phyloP scores from a whole-genome alignment of 37 sponge, comb jelly and placozoan genomes.

The Chondrosia reniformis region DNA sequence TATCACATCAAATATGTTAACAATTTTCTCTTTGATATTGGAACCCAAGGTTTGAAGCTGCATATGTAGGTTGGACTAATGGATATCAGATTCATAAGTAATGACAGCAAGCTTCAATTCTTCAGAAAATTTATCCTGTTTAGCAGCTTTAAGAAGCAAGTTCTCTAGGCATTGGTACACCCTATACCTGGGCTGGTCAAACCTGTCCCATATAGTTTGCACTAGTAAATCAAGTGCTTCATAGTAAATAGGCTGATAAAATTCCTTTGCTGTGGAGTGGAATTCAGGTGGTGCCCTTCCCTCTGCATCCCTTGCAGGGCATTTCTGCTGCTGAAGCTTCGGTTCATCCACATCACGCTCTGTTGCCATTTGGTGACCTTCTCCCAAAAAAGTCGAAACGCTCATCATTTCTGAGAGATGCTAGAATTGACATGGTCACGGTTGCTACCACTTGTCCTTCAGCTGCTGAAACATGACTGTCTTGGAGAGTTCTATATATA shows the following conservation, averaged over 20 bases:
- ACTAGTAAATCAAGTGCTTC: slow-evolving; percentile 12
- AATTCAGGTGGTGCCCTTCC: background rate
- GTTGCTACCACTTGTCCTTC: slow-evolving; percentile 22
- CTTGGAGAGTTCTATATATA: slow-evolving; percentile 16
- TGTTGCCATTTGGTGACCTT: background rate
- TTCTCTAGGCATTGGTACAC: slow-evolving; percentile 11
- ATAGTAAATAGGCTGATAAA: slow-evolving; percentile 8
- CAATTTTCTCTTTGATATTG: slow-evolving; percentile 2
- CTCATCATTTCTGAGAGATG: slow-evolving; percentile 22
- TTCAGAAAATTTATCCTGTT: slow-evolving; percentile 5
- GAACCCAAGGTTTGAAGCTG: background rate
- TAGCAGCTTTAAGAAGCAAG: slow-evolving; percentile 17
- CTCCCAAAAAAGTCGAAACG: background rate
- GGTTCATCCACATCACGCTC: slow-evolving; percentile 21
- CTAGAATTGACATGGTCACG: slow-evolving; percentile 10
- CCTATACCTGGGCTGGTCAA: slow-evolving; percentile 16
- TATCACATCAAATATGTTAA: background rate
- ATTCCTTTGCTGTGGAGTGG: background rate
- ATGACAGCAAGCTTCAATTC: slow-evolving; percentile 11
- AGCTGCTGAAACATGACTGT: slow-evolving; percentile 1
- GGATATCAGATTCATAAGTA: slow-evolving; percentile 10
- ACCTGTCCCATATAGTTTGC: background rate
- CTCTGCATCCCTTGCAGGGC: slow-evolving; percentile 8
- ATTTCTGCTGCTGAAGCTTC: slow-evolving; percentile 6
- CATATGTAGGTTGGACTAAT: slow-evolving; percentile 4